Percentiles rank a stretch among this genome's conserved stretches.
Evolutionary conservation across 2,113 vertebrate genomes (phyloP).

Genomic region (Xenus cinereus): DNA sequence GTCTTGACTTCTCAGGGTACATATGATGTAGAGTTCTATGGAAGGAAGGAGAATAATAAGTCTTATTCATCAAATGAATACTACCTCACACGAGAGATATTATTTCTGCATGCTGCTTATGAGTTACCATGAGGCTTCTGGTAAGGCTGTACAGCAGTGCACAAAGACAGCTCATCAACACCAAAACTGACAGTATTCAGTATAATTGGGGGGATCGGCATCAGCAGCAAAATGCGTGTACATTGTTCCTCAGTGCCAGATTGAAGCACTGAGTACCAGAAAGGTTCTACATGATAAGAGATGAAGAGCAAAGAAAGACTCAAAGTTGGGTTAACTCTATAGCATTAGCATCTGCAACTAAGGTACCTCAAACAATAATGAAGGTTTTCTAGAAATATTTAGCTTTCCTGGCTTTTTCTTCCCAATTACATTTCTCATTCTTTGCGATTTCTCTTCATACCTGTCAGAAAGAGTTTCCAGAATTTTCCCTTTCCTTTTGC

Average conservation of each 20-base stretch:
- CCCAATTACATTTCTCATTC: not conserved
- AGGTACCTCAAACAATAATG: not conserved
- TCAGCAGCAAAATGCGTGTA: not conserved
- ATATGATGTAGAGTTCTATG: not conserved
- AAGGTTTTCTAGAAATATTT: not conserved
- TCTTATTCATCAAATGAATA: not conserved
- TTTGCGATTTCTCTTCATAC: not conserved
- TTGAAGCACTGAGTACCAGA: not conserved
- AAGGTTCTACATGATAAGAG: not conserved
- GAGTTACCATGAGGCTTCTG: not conserved
- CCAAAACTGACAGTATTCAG: not conserved
- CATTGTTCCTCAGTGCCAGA: not conserved
- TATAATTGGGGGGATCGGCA: not conserved
- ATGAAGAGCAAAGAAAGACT: not conserved
- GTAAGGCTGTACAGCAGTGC: not conserved
- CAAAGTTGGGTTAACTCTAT: not conserved
- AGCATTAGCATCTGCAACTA: not conserved
- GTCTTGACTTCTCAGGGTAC: not conserved
- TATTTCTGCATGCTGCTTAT: not conserved
- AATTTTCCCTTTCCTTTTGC: not conserved
- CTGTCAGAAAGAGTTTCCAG: not conserved
- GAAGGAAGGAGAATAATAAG: not conserved
- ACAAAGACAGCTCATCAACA: not conserved
- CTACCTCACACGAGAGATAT: not conserved
- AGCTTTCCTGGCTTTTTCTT: not conserved